These are phyloP conservation scores for Lypha dubia DNA, from an alignment of 2,888 invertebrate genomes.

Conservation along the genomic window DNA sequence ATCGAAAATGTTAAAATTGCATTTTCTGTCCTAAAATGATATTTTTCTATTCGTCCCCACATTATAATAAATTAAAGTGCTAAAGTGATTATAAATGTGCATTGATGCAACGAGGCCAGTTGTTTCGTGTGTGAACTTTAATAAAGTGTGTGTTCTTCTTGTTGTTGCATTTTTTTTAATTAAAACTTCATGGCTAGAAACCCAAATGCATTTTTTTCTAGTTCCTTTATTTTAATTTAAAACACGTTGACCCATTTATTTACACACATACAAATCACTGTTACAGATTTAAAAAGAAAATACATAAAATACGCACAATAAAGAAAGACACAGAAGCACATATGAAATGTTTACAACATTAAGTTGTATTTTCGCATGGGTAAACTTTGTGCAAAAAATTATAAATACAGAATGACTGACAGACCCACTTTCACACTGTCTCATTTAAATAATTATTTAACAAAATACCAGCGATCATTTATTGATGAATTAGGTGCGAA, in stretches of 20 bases:
- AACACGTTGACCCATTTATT: slow-evolving; percentile 55
- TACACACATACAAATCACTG: not conserved
- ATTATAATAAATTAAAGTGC: not conserved
- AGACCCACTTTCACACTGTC: not conserved
- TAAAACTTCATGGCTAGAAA: slow-evolving; percentile 54
- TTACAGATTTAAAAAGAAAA: not conserved
- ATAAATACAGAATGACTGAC: not conserved
- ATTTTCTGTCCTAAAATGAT: not conserved
- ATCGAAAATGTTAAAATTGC: no score
- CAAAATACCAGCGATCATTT: slow-evolving; percentile 2
- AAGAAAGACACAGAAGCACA: slow-evolving; percentile 8
- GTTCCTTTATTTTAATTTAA: slow-evolving; percentile 30
- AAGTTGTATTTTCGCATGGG: slow-evolving; percentile 52
- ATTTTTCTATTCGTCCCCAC: not conserved
- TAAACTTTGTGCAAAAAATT: slow-evolving; percentile 13
- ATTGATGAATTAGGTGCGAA: no score
- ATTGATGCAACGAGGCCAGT: not conserved
- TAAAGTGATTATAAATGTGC: slow-evolving; percentile 4
- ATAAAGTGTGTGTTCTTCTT: slow-evolving; percentile 20
- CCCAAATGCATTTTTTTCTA: slow-evolving; percentile 28
- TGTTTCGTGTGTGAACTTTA: slow-evolving; percentile 24
- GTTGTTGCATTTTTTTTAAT: slow-evolving; percentile 46
- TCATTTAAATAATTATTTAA: slow-evolving; percentile 47
- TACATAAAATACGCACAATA: not conserved
- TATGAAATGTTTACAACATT: slow-evolving; percentile 46